Evolutionary conservation across 1,140 invertebrate genomes (phyloP), one percentile per base, ranked within the genome.

Genomic region (Nephila pilipes): DNA sequence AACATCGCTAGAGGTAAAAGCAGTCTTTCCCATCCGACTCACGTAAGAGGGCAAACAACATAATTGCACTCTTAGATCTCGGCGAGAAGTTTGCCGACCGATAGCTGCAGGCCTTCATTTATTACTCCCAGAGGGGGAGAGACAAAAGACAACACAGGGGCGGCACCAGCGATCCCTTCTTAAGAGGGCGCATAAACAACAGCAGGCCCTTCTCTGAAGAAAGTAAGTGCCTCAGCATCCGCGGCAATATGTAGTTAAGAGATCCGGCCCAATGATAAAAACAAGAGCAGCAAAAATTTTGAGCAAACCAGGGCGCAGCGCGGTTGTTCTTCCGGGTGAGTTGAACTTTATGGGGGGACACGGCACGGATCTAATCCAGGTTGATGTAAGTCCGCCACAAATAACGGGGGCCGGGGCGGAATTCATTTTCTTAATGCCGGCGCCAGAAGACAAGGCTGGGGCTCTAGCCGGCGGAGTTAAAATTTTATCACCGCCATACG

Each of bases 381-480:
- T 87, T 93, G 91, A 93, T 93, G 91, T 93, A 93, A 93, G 91
- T 63, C 85, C 85, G 91, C 91, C 91, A 93, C 91, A 93, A 93
- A 93, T 93, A 93, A 93, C 91, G 87, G n/a, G 46, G 85, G 85
- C 85, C 85, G 69, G 90, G 90, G 32, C 91, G 63, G 91, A 93
- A 93, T 93, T 93, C 91, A 93, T 93, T 93, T 93, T 60, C 91
- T 93, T 93, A 93, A 93, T 93, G 91, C 91, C 90, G 90, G 90
- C 90, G 90, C 90, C 90, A 80, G 80, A 85, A 92, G 90, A 85
- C 90, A 92, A 92, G 90, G 79, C 90, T 25, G 75, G 58, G 63
- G 87, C 87, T 88, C 46, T 85, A 85, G 83, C 69, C 65, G 69
- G 65, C 38, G 90, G 80, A 85, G 83, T 93, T 93, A 93, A 93